Conservation (phyloP, 1,140 invertebrate species). For the Acyrthosiphon pisum region DNA sequence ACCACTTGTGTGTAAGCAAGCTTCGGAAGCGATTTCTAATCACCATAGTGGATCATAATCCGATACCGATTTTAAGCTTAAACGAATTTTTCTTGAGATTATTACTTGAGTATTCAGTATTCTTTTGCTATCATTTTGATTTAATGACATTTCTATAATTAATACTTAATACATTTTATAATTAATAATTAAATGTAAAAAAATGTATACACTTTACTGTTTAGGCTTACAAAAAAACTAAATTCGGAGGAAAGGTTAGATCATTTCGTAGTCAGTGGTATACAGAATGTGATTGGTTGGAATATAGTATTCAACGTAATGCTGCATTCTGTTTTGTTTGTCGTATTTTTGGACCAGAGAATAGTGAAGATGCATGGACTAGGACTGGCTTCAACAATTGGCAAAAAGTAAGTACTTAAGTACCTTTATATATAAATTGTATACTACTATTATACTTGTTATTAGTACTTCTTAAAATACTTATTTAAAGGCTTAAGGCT, state of each 20-base stretch:
- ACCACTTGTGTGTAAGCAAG: too few relatives aligned
- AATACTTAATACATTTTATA: background rate
- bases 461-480: too few relatives aligned
- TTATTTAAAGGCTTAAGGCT: too few relatives aligned
- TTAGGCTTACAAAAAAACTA: background rate
- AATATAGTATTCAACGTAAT: background rate
- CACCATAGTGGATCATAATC: too few relatives aligned
- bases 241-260: background rate
- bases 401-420: background rate
- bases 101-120: too few relatives aligned
- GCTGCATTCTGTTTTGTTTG: conserved; percentile 17
- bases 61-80: too few relatives aligned
- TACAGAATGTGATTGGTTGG: background rate
- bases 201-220: background rate
- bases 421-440: too few relatives aligned
- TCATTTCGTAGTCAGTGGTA: background rate
- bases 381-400: conserved; percentile 3
- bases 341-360: background rate
- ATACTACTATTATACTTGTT: too few relatives aligned
- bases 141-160: background rate
- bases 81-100: too few relatives aligned
- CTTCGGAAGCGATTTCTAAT: too few relatives aligned
- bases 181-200: background rate
- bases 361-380: background rate
- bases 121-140: too few relatives aligned